Conservation (phyloP, 2,888 invertebrate genomes). For the Zeuzera pyrina region DNA sequence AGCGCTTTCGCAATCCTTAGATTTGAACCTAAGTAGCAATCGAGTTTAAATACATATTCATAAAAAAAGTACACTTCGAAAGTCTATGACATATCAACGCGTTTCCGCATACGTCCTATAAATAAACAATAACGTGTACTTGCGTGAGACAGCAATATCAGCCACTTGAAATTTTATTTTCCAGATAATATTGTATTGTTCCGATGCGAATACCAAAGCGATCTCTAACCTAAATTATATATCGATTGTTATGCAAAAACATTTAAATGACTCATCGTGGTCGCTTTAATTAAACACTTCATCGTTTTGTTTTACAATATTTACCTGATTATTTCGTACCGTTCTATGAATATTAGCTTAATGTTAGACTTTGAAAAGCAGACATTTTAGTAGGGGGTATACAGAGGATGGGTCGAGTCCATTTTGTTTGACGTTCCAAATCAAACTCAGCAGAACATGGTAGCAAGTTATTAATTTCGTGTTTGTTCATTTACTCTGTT, state of each 20-base stretch:
- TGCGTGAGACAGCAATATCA: conserved; percentile 38
- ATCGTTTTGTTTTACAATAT: conserved; percentile 28
- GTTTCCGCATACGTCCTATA: conserved; percentile 61
- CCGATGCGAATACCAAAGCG: conserved; percentile 49
- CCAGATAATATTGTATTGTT: conserved; percentile 49
- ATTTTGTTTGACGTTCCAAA: conserved; percentile 18
- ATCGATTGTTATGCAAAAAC: conserved; percentile 73
- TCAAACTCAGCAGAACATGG: neutral
- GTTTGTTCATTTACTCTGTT: too few relatives aligned
- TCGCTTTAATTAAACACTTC: conserved; percentile 32
- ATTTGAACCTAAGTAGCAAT: conserved; percentile 41
- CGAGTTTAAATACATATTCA: conserved; percentile 30
- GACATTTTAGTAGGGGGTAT: conserved; percentile 54
- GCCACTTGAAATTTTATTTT: conserved; percentile 39
- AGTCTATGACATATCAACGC: conserved; percentile 61
- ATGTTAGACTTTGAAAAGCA: conserved; percentile 56
- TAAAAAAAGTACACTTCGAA: conserved; percentile 45
- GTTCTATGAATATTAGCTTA: conserved; percentile 41
- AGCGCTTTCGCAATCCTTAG: conserved; percentile 58
- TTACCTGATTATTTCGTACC: conserved; percentile 50
- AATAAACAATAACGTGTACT: conserved; percentile 60
- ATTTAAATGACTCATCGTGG: conserved; percentile 48
- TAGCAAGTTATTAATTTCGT: too few relatives aligned
- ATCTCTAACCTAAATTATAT: conserved; percentile 70
- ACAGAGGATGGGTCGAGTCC: conserved; percentile 18